Evolutionary conservation across 1,140 invertebrate species (phyloP), one percentile per base, ranked within the genome.

Genomic region (Idris sp.): DNA sequence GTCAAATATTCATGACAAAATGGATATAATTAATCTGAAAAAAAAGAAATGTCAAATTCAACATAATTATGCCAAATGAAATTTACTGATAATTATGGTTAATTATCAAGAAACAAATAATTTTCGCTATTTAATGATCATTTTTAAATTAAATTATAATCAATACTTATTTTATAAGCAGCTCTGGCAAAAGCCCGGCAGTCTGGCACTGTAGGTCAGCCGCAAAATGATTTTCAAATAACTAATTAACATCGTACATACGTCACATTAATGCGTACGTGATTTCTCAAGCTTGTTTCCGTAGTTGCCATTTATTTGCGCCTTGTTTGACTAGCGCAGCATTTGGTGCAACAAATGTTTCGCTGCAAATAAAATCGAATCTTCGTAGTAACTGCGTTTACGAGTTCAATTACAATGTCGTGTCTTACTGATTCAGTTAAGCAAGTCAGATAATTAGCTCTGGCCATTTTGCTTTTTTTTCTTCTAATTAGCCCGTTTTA

Each of bases 401-500:
- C 51, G 41, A 64, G 43, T 35, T 58, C 53, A 53, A 65, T 74
- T 65, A 65, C 46, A 30, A 74, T 56, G 56, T 49, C 22, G 51
- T 30, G 59, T 58, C 69, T 65, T 65, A 59, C 44, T 64, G 49
- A 71, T 71, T 71, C 19, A 22, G 48, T 38, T 56, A 61, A 71
- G 48, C 35, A 73, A 35, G 59, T 19, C 30, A 22, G 61, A 65
- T 73, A 65, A 74, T 74, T 68, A 35, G 62, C 41, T n/a, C 56
- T 33, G 64, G 26, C 68, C 68, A 68, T 49, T 68, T 58, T 64
- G 31, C 51, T 31, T 36, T 19, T 36, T 49, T 73, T 68, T 74
- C 68, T 65, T 40, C 58, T 74, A 68, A 74, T 74, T 68, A 68
- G 56, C 40, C 48, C 19, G 44, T 38, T 62, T 49, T 51, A 49